Evolutionary conservation across 2,797 vertebrate species (phyloP), one percentile per base, ranked within the genome.

Genomic region (Enoplosus armatus): DNA sequence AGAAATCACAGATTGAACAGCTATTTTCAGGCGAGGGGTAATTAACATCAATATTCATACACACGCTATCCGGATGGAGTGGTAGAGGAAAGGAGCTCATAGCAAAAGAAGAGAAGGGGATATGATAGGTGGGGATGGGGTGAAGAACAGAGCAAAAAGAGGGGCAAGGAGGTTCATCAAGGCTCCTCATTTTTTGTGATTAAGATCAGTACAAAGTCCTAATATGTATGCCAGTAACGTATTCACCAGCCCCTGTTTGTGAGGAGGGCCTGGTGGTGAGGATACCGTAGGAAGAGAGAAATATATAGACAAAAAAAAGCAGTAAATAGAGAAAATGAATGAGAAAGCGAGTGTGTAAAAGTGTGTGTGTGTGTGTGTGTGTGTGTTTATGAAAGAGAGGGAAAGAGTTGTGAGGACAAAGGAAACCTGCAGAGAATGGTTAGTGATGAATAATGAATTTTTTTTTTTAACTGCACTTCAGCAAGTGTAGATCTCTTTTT

Each of bases 31-130:
- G 68, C 72, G 3, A 85, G 61, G 72, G 75, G 80, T 90, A 91
- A 91, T 92, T 92, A 92, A 90, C 85, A 93, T 93, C 72, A 93
- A 92, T 93, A 94, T 94, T 93, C 89, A 93, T 89, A 78, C 65
- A 69, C 87, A 91, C 67, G 65, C 72, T 73, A 75, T 75, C 56
- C 2, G 72, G 74, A 86, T 82, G 69, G 75, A 84, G 82, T 27
- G 74, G 74, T 65, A 41, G 61, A 77, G 51, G 80, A 72, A 82
- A 43, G 48, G 58, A 68, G 70, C 74, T 67, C 27, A 45, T 61
- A n/a, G 72, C 10, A 14, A 59, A 69, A 83, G 62, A 70, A n/a
- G 43, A 63, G 60, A 70, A 72, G 27, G 33, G 24, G 37, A 48
- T 82, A 81, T 65, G 76, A 75, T 67, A 59, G 67, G 79, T 35